phyloP scores from a whole-genome alignment of 2,797 vertebrate species.

The Xerus rutilus region DNA sequence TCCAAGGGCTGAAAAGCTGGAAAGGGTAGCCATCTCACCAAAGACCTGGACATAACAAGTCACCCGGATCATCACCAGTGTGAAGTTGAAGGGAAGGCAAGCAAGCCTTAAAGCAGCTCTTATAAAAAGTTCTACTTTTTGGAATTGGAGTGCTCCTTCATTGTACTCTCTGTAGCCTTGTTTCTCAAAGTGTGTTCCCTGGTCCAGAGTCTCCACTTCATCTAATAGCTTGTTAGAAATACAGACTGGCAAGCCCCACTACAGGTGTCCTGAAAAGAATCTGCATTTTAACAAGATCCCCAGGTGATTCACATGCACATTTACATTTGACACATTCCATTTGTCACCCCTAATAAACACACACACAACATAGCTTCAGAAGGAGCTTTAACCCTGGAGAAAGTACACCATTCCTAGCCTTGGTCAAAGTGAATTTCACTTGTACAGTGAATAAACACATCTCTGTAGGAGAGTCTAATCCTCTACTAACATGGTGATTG shows the following conservation, averaged over 20 bases:
- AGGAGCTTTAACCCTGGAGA: background rate
- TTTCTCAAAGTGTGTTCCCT: background rate
- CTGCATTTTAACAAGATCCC: background rate
- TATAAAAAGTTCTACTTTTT: background rate
- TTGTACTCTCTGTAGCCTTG: background rate
- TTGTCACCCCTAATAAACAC: too few species aligned
- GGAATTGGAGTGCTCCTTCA: background rate
- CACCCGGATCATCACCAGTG: background rate
- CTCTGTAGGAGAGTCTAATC: background rate
- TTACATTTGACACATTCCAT: background rate
- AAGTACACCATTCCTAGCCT: background rate
- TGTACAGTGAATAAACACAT: background rate
- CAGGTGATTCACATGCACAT: fast-evolving
- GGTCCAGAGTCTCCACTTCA: fast-evolving
- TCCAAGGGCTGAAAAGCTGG: background rate
- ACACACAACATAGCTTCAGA: background rate
- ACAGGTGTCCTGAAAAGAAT: background rate
- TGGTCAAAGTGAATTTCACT: background rate
- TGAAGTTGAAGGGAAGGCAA: background rate
- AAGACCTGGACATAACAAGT: background rate
- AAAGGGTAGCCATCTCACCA: background rate
- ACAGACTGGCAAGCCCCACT: too few species aligned
- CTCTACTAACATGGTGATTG: background rate
- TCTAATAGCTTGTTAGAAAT: background rate
- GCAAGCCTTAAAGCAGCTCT: background rate